These are phyloP conservation scores for Benthosema pterotum DNA, from an alignment of 2,797 vertebrate species.

Conservation along the genomic window DNA sequence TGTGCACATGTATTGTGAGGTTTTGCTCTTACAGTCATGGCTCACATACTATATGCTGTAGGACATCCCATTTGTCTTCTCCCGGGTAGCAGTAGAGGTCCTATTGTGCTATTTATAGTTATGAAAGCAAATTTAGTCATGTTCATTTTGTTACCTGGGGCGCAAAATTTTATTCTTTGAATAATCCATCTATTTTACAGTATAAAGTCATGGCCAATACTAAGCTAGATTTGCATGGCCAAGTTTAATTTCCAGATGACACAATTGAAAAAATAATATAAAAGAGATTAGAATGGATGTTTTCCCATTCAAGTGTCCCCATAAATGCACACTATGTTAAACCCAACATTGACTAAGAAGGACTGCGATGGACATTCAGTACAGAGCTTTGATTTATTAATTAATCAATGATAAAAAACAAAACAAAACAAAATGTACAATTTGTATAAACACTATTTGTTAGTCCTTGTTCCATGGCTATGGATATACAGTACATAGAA, in stretches of 20 bases:
- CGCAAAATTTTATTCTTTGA: slow-evolving; percentile 10
- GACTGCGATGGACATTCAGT: slow-evolving; percentile 38
- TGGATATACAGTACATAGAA: slow-evolving; percentile 42
- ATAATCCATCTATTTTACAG: slow-evolving; percentile 6
- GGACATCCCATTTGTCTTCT: background rate
- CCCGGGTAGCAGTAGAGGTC: background rate
- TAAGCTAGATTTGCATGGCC: background rate
- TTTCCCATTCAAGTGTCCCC: background rate
- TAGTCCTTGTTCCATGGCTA: slow-evolving; percentile 48
- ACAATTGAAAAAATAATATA: background rate
- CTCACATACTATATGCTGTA: background rate
- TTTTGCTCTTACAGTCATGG: background rate
- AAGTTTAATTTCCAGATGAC: background rate
- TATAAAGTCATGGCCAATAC: background rate
- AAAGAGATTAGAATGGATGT: background rate
- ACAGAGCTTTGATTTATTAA: slow-evolving; percentile 76
- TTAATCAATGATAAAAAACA: slow-evolving; percentile 75
- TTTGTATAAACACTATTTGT: slow-evolving; percentile 69
- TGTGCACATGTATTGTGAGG: background rate
- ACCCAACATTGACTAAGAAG: slow-evolving; percentile 12
- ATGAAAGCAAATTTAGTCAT: slow-evolving; percentile 1
- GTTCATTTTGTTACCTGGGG: slow-evolving; percentile 4
- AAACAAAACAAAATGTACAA: slow-evolving; percentile 61
- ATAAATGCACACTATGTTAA: too few species aligned
- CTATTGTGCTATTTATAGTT: background rate